Conservation (phyloP, 2,113 vertebrate genomes). For the Gorsachius goisagi region DNA sequence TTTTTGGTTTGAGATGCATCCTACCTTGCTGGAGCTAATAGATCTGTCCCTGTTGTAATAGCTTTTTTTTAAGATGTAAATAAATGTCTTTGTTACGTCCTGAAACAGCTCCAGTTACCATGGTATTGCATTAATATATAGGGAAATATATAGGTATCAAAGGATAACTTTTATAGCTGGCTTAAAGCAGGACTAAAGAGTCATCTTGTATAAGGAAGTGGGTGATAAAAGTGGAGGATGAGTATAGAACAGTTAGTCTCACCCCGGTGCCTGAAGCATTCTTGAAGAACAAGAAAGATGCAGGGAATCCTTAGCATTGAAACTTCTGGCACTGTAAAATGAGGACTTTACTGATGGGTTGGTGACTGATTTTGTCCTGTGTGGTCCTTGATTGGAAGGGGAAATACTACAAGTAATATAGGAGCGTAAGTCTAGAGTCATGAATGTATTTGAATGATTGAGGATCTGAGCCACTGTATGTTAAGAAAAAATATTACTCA, state of each 20-base stretch:
- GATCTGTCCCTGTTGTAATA: background rate
- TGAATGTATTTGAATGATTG: background rate
- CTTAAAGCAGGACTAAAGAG: background rate
- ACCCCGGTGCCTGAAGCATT: background rate
- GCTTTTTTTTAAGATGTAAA: background rate
- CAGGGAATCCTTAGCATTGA: background rate
- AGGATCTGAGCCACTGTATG: background rate
- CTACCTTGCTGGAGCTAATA: background rate
- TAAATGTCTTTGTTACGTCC: background rate
- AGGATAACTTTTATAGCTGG: background rate
- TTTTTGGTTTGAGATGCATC: background rate
- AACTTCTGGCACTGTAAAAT: background rate
- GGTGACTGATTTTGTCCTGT: background rate
- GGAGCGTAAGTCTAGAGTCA: background rate
- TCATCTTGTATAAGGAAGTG: background rate
- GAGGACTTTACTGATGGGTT: background rate
- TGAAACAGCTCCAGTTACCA: background rate
- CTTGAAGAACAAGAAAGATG: background rate
- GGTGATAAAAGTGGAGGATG: background rate
- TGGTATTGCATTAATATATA: background rate
- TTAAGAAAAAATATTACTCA: background rate
- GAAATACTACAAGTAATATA: background rate
- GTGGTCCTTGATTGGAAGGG: background rate
- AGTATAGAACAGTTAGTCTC: background rate
- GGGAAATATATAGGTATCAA: background rate